Evolutionary conservation across 2,797 vertebrate species (phyloP), one percentile per base, ranked within the genome.

Genomic region (Enteromius treurensis): DNA sequence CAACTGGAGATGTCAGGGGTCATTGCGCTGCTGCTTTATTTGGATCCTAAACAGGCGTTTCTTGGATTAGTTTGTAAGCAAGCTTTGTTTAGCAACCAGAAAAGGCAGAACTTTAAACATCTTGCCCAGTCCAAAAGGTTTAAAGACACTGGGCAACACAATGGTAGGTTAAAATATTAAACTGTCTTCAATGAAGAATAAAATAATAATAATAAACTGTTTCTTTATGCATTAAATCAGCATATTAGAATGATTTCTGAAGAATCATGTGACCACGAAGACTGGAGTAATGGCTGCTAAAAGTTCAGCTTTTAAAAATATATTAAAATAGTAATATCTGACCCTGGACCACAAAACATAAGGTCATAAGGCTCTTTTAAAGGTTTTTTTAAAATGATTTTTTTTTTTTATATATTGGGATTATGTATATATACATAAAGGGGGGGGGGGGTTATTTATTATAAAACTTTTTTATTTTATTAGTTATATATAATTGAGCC

Each of bases 1-100:
- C 29, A 40, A 9, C 81, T 86, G 89, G 88, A 92, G 82, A 86
- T 84, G 90, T 90, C 89, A 89, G 69, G 86, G 8, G 19, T n/a
- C 32, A 37, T 75, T 40, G 51, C 14, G 37, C 11, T 37, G 19
- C 32, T 55, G 58, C 3, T 40, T n/a, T 14, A 17, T 40, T 75
- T 58, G 32, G 51, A 76, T 76, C 32, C 21, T 58, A 15, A 75
- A 37, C 21, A 1, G 51, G 0, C 2, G 3, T 55, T 23, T 75
- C 21, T 23, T 14, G 1, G 32, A 40, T 76, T 76, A 26, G 13
- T 76, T 58, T 58, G 51, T 37, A 40, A 17, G 13, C 51, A 40
- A 58, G 13, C 32, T 75, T 75, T 34, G 26, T 73, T 73, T 32
- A 32, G 45, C 45, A 21, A 1, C 58, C 5, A 62, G 58, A 23